Evolutionary conservation across 2,113 vertebrate species (phyloP), one percentile per base, ranked within the genome.

Genomic region (Pelusios castaneus): DNA sequence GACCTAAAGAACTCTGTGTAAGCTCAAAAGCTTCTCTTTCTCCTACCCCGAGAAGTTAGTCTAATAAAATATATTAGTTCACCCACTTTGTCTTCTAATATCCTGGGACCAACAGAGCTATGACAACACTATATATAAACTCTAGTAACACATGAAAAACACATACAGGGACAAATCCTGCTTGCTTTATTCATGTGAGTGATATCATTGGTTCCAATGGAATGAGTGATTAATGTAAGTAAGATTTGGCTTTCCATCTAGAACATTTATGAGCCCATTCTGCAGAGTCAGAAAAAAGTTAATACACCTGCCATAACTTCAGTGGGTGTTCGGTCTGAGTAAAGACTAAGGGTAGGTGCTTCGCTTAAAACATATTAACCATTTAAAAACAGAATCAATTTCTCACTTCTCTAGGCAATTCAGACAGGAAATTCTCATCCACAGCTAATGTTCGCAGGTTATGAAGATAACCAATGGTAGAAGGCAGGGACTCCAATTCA

Each of bases 341-440:
- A 34, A 41, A 76, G 41, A 85, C 1, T 56, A 41, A 9, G 5
- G 38, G 52, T 5, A 43, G 41, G 2, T 22, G 89, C 16, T 55
- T 83, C 24, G 19, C 73, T 41, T 24, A 22, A 89, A 91, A 55
- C 27, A 56, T 80, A 83, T 13, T 51, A 4, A 87, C 85, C 34
- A 34, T 78, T 95, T 55, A n/a, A 6, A 41, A 87, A 51, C 0
- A 94, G 73, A 88, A 96, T 58, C 6, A 70, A 87, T 31, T 91
- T 34, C 98, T 97, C 95, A 99, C 99, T 97, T 99, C 99, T 96
- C 99, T 97, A 87, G 99, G 99, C 92, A 99, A 97, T 95, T 99
- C 99, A 4, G 98, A 95, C 52, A 99, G 99, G 97, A 99, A 99
- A 97, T 99, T 99, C 97, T 99, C 99, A 76, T 99, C 99, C 1